These are phyloP conservation scores for Sceloporus undulatus DNA, from an alignment of 2,113 vertebrate genomes.

Conservation along the genomic window DNA sequence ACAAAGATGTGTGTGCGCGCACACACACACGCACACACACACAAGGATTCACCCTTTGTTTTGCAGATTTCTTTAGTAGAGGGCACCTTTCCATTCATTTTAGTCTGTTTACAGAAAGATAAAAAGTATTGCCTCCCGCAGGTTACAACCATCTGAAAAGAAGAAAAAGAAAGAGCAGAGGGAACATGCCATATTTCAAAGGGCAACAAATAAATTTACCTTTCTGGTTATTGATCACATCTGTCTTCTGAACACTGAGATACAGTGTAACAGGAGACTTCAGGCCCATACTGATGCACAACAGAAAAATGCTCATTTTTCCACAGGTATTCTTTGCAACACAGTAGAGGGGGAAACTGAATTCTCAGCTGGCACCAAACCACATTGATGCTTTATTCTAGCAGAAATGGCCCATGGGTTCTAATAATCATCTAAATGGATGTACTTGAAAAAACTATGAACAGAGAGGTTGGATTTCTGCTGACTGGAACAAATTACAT, in stretches of 20 bases:
- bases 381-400: neutral
- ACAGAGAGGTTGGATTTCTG: neutral
- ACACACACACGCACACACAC: no score
- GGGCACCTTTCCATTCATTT: neutral
- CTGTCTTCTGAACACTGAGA: neutral
- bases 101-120: neutral
- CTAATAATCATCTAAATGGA: constrained; percentile 3
- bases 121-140: neutral
- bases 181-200: neutral
- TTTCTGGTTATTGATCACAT: neutral
- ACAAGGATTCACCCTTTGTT: no score
- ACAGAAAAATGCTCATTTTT: neutral
- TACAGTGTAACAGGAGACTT: neutral
- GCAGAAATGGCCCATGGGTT: neutral
- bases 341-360: neutral
- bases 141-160: no score
- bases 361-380: neutral
- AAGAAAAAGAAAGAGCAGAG: neutral
- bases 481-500: neutral
- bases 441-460: constrained; percentile 18
- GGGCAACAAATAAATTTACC: neutral
- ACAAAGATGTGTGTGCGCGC: no score
- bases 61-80: no score
- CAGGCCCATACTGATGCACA: neutral
- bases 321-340: neutral